phyloP scores from a whole-genome alignment of 1,140 invertebrate genomes.

The Teleogryllus occipitalis region DNA sequence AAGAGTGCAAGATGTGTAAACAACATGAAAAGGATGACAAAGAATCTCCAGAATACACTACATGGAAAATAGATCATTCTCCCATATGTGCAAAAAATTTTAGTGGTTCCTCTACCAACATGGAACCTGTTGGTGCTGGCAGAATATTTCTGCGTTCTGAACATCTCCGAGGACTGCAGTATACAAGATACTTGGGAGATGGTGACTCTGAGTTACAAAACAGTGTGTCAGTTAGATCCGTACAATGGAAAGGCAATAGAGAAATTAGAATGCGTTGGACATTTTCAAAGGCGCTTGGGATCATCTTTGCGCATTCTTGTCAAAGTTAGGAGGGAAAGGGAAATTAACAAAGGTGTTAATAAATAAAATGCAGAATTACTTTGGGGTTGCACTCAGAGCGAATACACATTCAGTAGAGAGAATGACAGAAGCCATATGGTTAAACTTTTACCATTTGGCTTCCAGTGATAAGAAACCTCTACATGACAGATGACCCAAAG shows the following conservation, averaged over 20 bases:
- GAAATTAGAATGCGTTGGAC: neutral
- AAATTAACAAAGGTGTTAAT: neutral
- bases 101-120: neutral
- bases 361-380: conserved; percentile 2
- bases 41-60: neutral
- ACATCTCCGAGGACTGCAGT: neutral
- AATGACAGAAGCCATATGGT: neutral
- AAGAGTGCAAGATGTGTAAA: conserved; percentile 14
- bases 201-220: neutral
- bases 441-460: neutral
- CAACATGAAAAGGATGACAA: neutral
- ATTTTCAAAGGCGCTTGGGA: neutral
- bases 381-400: neutral
- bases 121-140: neutral
- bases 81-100: neutral
- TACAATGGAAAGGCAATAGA: neutral
- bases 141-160: neutral
- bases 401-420: neutral
- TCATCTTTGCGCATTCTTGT: neutral
- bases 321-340: neutral
- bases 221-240: neutral
- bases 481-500: neutral
- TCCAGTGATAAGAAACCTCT: neutral
- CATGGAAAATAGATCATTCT: neutral
- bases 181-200: neutral